phyloP scores from a whole-genome alignment of 2,888 invertebrate genomes.

The Apamea crenata region DNA sequence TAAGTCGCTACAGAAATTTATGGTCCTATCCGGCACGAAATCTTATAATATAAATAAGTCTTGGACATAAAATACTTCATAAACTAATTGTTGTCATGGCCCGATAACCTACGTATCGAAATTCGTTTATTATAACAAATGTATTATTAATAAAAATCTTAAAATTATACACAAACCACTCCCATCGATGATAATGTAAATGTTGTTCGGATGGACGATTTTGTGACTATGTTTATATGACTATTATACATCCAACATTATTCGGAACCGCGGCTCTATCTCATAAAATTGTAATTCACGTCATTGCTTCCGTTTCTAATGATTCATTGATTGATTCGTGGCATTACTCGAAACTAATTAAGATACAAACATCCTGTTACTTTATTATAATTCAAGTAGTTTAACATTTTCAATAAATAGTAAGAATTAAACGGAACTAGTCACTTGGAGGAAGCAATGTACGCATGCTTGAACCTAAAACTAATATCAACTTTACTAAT shows the following conservation, averaged over 20 bases:
- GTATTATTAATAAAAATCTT: constrained; percentile 82
- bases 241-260: constrained; percentile 82
- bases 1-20: constrained; percentile 63
- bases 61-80: constrained; percentile 85
- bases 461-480: constrained; percentile 77
- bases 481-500: constrained; percentile 86
- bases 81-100: constrained; percentile 88
- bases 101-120: constrained; percentile 87
- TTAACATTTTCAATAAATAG: constrained; percentile 60
- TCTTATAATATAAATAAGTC: constrained; percentile 84
- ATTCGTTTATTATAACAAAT: constrained; percentile 84
- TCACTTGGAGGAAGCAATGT: constrained; percentile 77
- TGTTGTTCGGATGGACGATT: constrained; percentile 82
- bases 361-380: constrained; percentile 57
- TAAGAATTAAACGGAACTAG: constrained; percentile 50
- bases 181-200: constrained; percentile 86
- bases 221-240: constrained; percentile 87
- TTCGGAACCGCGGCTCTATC: constrained; percentile 79
- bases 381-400: constrained; percentile 57
- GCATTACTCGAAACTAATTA: constrained; percentile 62
- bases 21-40: constrained; percentile 74
- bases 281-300: constrained; percentile 80
- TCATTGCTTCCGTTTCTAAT: constrained; percentile 79
- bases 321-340: constrained; percentile 62
- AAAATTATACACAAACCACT: constrained; percentile 87